phyloP scores from a whole-genome alignment of 30 jellyfish, hydroid and myxozoan genomes.

The Nemopilema nomurai region DNA sequence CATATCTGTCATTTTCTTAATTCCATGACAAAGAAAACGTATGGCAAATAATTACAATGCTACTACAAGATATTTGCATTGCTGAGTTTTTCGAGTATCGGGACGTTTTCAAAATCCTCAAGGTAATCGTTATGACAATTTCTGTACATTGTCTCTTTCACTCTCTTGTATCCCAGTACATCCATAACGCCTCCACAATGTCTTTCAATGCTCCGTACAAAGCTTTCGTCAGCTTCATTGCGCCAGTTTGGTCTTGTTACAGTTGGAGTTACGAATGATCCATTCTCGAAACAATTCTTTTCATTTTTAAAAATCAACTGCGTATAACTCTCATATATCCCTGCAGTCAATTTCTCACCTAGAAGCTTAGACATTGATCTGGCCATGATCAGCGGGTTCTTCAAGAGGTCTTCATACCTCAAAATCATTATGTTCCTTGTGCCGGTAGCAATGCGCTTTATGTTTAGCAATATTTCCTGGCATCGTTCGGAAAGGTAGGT shows the following conservation, averaged over 20 bases:
- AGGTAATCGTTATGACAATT: background rate
- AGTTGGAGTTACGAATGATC: background rate
- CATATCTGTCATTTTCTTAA: no score
- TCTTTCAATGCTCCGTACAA: slow-evolving; percentile 2
- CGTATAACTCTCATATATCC: background rate
- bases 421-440: slow-evolving; percentile 1
- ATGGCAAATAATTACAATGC: no score
- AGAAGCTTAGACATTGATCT: slow-evolving; percentile 1
- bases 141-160: background rate
- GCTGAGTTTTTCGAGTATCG: background rate
- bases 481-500: slow-evolving; percentile 45
- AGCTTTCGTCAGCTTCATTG: slow-evolving; percentile 6
- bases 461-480: slow-evolving; percentile 39
- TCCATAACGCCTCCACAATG: slow-evolving; percentile 23
- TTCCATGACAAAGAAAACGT: no score
- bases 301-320: background rate
- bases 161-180: slow-evolving; percentile 7
- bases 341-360: background rate
- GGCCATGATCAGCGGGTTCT: background rate
- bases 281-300: background rate
- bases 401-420: slow-evolving; percentile 29
- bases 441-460: background rate
- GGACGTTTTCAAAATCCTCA: background rate
- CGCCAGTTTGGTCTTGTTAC: slow-evolving; percentile 25
- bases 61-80: background rate